Evolutionary conservation across 2,888 invertebrate genomes (phyloP), one percentile per base, ranked within the genome.

Genomic region (Coleophora deauratella): DNA sequence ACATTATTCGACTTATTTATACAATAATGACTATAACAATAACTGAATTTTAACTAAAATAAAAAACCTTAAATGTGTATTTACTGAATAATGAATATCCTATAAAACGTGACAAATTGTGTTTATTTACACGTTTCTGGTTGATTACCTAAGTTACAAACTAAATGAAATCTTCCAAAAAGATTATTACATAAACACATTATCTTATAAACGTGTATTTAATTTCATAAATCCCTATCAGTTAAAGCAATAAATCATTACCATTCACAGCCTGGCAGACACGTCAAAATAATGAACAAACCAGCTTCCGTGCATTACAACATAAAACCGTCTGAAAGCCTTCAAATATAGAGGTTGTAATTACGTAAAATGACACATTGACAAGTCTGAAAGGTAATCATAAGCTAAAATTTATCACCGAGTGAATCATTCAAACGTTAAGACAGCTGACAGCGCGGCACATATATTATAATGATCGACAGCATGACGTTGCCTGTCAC

Each of bases 391-490:
- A 81, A 84, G 82, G 81, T 84, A 84, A 85, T 85, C 84, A 85
- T 81, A 81, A 84, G 81, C 82, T 81, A 72, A 75, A 82, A 84
- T 85, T 85, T 84, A 85, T 85, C 82, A 80, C 72, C 71, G 70
- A 81, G 82, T 84, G 84, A 85, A 84, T 84, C 84, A 82, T 80
- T 84, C 84, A 82, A 79, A 78, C 74, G 74, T 70, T 69, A 66
- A 77, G 84, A 82, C 84, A 82, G 82, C 78, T 82, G 84, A 84
- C 84, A 82, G 81, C 74, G 66, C 72, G 67, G 78, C 80, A 75
- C 82, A 85, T 85, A 85, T 73, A 82, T 85, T 85, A 82, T 74
- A 80, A 76, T 85, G 84, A 85, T 84, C 81, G 84, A 85, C 84
- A 82, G 74, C 78, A 75, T 73, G 81, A 84, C 81, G 74, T 76